phyloP scores from a whole-genome alignment of 2,797 vertebrate species.

The Chlorospingus semifuscus region DNA sequence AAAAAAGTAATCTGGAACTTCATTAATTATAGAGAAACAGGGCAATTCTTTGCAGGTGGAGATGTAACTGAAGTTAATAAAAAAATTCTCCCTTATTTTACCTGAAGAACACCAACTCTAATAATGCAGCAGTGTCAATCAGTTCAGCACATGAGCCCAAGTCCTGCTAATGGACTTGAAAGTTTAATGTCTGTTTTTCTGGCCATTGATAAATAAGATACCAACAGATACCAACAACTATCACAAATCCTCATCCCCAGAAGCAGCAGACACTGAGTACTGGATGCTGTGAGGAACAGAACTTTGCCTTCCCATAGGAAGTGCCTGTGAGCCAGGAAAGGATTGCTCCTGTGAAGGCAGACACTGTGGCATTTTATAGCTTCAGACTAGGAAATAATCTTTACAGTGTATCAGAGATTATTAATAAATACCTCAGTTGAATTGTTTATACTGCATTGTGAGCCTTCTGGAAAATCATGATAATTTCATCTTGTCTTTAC shows the following conservation, averaged over 20 bases:
- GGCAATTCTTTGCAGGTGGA: background rate
- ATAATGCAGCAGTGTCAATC: background rate
- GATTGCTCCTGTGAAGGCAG: background rate
- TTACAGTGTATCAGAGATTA: background rate
- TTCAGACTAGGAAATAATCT: background rate
- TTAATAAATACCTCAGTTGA: background rate
- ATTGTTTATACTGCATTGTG: background rate
- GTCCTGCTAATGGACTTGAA: background rate
- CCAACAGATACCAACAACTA: background rate
- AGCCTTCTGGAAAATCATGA: conserved; percentile 2
- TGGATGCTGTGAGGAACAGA: background rate
- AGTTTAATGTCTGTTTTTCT: background rate
- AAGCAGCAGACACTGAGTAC: background rate
- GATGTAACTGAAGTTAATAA: background rate
- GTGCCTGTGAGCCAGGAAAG: background rate
- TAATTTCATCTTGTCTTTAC: background rate
- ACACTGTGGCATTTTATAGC: background rate
- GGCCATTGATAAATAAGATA: background rate
- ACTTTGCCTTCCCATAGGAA: background rate
- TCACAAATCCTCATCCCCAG: background rate
- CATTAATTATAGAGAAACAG: background rate
- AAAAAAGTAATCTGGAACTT: background rate
- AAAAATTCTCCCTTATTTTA: background rate
- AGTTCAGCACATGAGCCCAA: background rate
- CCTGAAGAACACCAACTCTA: background rate